Base-by-base conservation (phyloP, 2,888 invertebrate genomes). In the Drosophila nr. fundita region DNA sequence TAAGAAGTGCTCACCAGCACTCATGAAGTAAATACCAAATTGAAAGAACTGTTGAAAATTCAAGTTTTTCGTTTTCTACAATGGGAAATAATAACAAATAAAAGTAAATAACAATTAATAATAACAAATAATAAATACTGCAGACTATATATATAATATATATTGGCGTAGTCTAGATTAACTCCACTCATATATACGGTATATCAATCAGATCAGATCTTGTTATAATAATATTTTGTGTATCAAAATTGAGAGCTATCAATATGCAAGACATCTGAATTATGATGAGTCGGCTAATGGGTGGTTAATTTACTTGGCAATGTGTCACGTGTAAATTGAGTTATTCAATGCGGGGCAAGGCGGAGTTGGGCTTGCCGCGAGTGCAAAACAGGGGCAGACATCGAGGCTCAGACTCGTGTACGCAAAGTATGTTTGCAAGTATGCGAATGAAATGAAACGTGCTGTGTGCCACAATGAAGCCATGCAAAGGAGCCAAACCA, bases 301-400 rank as follows among this genome's bases (percentile, higher is more conserved):
- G 74, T 89, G 78, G 74, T 89, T 85, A 84, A 85, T 86, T 87
- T 72, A 66, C 87, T 65, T 69, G 66, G 36, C 73, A 49, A 63
- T 68, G 88, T 90, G 90, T 89, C 85, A 87, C 90, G 89, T 86
- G 85, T 83, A 89, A 87, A 86, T 86, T 87, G 86, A 90, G 85
- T 89, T 90, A 84, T 86, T 61, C 48, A 78, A n/a, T n/a, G 67
- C 29, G 64, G 50, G 45, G 50, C 24, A n/a, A 32, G 54, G 49
- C 57, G 30, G 38, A 11, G 21, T 45, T 15, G 7, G 8, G 45
- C 21, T 24, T 45, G 45, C 45, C 15, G 15, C 45, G 15, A 24
- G 8, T 15, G 24, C 2, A 18, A 21, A 27, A 10, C 48, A 18
- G n/a, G 24, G 38, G 27, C 15, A 10, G 49, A 21, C 29, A 34